Evolutionary conservation across 1,140 invertebrate genomes (phyloP).

Genomic region (silkworm (Bombyx mori)): DNA sequence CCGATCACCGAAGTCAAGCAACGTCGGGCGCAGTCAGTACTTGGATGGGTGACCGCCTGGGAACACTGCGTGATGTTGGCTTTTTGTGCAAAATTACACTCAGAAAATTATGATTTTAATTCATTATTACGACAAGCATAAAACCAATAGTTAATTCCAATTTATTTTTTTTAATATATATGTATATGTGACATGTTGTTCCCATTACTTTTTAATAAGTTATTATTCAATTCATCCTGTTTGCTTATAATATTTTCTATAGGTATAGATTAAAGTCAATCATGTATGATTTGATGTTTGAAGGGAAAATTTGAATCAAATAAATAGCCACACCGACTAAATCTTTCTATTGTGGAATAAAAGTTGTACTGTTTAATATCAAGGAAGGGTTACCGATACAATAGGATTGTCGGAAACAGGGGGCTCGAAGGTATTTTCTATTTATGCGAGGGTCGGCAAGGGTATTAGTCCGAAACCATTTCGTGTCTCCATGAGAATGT

Average conservation of each 20-base stretch:
- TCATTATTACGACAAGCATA: too few species aligned
- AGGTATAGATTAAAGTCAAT: neutral
- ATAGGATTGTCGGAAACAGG: slow-evolving; percentile 45
- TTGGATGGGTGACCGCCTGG: slow-evolving; percentile 16
- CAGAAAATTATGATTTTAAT: too few species aligned
- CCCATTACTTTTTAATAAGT: too few species aligned
- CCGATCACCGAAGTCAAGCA: slow-evolving; percentile 20
- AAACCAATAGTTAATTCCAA: too few species aligned
- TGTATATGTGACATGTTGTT: too few species aligned
- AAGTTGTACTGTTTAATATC: slow-evolving; percentile 31
- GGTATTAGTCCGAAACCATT: slow-evolving; percentile 60
- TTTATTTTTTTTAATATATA: too few species aligned
- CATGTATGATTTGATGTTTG: too few species aligned
- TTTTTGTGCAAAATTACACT: neutral
- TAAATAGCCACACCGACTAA: slow-evolving; percentile 14
- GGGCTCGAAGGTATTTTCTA: slow-evolving; percentile 46
- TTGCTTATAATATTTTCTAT: neutral
- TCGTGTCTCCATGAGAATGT: slow-evolving; percentile 48
- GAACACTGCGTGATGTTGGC: slow-evolving; percentile 13
- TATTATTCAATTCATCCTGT: too few species aligned
- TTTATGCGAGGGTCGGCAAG: slow-evolving; percentile 44
- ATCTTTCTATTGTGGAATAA: slow-evolving; percentile 36
- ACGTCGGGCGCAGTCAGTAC: slow-evolving; percentile 15
- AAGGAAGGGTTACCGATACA: slow-evolving; percentile 52
- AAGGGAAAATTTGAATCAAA: neutral